A percentile compares a stretch with the other conserved stretches of the same genome.
phyloP scores from a whole-genome alignment of 2,797 vertebrate species.

The Taeniopygia guttata region DNA sequence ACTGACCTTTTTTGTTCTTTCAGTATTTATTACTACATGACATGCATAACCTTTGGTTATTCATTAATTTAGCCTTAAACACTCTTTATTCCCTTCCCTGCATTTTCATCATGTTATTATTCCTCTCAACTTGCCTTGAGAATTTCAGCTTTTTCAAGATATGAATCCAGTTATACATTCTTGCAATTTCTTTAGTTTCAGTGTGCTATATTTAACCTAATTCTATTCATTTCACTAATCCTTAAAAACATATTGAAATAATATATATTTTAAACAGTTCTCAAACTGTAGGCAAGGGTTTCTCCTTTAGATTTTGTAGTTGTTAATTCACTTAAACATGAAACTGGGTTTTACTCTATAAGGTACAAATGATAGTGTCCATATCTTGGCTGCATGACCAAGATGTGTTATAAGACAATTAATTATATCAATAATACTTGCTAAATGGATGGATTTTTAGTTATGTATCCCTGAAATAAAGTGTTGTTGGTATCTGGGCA shows the following conservation, averaged over 20 bases:
- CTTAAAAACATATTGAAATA: background rate
- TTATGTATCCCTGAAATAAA: background rate
- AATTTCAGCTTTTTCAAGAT: background rate
- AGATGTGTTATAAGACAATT: background rate
- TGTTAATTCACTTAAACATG: background rate
- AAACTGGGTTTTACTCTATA: background rate
- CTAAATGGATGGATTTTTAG: background rate
- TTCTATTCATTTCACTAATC: background rate
- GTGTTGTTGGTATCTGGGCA: background rate
- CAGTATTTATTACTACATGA: slow-evolving; percentile 33
- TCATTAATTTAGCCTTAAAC: slow-evolving; percentile 34
- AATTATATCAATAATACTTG: background rate
- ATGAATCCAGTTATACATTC: background rate
- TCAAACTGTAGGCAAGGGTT: background rate
- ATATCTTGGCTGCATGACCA: background rate
- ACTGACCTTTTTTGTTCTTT: slow-evolving; percentile 44
- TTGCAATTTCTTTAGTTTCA: background rate
- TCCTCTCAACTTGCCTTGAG: background rate
- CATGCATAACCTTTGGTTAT: slow-evolving; percentile 33
- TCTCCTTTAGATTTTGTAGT: background rate
- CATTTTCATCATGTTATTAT: background rate
- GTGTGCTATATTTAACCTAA: background rate
- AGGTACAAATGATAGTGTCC: background rate
- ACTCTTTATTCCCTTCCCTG: background rate
- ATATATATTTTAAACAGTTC: background rate